phyloP scores from a whole-genome alignment of 2,113 vertebrate species.

The Amphilophus citrinellus region DNA sequence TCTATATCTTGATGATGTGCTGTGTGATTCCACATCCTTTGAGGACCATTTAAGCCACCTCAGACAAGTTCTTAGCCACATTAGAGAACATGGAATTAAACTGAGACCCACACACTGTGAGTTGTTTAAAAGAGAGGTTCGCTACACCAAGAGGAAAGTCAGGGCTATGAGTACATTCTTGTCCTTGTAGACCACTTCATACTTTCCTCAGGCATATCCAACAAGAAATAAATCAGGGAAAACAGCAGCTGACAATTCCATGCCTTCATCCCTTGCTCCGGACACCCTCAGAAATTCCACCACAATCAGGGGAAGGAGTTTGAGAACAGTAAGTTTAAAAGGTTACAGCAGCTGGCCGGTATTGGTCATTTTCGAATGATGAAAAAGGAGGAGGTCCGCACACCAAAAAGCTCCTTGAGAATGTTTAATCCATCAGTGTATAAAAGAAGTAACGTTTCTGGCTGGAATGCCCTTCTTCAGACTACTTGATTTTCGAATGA shows the following conservation, averaged over 20 bases:
- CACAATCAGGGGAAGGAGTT: accelerated
- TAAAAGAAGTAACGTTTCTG: no score
- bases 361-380: not conserved
- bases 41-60: not conserved
- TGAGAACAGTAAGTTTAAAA: not conserved
- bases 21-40: not conserved
- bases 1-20: not conserved
- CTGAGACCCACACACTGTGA: not conserved
- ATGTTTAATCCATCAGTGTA: no score
- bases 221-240: not conserved
- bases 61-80: not conserved
- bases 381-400: no score
- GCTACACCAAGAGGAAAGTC: not conserved
- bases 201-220: not conserved
- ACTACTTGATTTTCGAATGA: not conserved
- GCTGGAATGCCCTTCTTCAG: no score
- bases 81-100: not conserved
- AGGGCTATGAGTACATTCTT: not conserved
- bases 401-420: no score
- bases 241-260: not conserved
- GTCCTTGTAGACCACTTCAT: not conserved
- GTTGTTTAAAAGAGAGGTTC: not conserved
- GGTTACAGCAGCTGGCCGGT: not conserved
- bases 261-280: not conserved
- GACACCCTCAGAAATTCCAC: not conserved